A percentile compares a stretch with the other conserved stretches of the same genome.
phyloP scores from a whole-genome alignment of 1,140 invertebrate genomes.

The Gonatopus flavifemur region DNA sequence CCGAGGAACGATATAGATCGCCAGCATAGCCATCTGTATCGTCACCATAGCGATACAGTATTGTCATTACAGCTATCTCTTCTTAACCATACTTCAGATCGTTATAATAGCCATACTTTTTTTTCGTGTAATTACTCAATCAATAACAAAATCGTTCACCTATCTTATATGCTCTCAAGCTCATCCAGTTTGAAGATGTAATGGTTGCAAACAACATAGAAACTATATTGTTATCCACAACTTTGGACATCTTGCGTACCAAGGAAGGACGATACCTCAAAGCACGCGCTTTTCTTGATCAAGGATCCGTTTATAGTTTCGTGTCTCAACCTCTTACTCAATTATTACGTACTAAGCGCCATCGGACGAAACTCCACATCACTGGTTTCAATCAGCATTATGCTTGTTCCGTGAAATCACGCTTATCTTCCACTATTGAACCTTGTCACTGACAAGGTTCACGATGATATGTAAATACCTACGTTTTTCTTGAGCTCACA shows the following conservation, averaged over 20 bases:
- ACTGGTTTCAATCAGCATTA: constrained; percentile 7
- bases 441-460: neutral
- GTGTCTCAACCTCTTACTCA: constrained; percentile 5
- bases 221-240: neutral
- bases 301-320: constrained; percentile 13
- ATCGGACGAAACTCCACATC: too few species aligned
- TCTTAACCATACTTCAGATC: too few species aligned
- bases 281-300: constrained; percentile 14
- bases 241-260: neutral
- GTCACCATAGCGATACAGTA: too few species aligned
- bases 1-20: too few species aligned
- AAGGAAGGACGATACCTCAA: neutral
- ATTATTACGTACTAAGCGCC: constrained; percentile 3
- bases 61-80: too few species aligned
- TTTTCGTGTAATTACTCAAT: too few species aligned
- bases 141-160: constrained; percentile 3
- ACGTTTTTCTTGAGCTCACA: constrained; percentile 12
- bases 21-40: too few species aligned
- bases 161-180: neutral
- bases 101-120: too few species aligned
- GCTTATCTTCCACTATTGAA: constrained; percentile 4
- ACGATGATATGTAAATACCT: neutral
- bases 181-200: neutral
- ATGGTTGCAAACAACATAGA: neutral
- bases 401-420: neutral